Evolutionary conservation across 2,113 vertebrate species (phyloP).

Genomic region (Jacana jacana): DNA sequence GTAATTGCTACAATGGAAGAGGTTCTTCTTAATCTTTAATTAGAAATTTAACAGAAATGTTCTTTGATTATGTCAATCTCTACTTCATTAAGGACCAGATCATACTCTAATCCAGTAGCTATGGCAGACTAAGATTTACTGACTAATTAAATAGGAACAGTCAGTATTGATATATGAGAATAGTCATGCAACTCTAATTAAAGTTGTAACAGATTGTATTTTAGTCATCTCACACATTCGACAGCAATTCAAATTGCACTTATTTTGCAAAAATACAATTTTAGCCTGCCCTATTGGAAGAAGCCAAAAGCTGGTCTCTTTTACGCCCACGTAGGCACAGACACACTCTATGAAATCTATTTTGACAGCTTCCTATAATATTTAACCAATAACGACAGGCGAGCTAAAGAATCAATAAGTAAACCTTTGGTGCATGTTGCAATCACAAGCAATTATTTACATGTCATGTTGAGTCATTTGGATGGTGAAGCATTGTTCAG

Average conservation of each 20-base stretch:
- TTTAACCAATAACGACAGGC: background rate
- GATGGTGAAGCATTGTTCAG: constrained; percentile 59
- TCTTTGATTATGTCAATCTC: constrained; percentile 31
- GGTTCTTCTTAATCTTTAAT: constrained; percentile 17
- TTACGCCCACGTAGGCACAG: background rate
- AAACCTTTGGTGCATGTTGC: constrained; percentile 57
- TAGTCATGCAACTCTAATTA: constrained; percentile 32
- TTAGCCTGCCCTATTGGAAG: background rate
- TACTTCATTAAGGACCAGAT: constrained; percentile 20
- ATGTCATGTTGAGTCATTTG: constrained; percentile 56
- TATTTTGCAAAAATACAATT: constrained; percentile 17
- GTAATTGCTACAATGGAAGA: background rate
- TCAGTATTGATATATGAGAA: background rate
- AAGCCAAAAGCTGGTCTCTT: background rate
- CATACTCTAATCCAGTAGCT: constrained; percentile 6
- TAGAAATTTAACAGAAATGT: constrained; percentile 6
- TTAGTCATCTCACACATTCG: background rate
- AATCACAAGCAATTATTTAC: constrained; percentile 67
- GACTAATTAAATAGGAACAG: constrained; percentile 45
- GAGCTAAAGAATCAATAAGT: constrained; percentile 58
- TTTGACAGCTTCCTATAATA: constrained; percentile 55
- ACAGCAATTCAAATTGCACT: background rate
- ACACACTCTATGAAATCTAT: constrained; percentile 20
- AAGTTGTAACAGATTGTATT: constrained; percentile 1
- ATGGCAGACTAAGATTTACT: constrained; percentile 27